Percentiles rank a stretch among this genome's conserved stretches.
Conservation (phyloP, 30 jellyfish, hydroid and myxozoan species). For the Catostylus mosaicus region DNA sequence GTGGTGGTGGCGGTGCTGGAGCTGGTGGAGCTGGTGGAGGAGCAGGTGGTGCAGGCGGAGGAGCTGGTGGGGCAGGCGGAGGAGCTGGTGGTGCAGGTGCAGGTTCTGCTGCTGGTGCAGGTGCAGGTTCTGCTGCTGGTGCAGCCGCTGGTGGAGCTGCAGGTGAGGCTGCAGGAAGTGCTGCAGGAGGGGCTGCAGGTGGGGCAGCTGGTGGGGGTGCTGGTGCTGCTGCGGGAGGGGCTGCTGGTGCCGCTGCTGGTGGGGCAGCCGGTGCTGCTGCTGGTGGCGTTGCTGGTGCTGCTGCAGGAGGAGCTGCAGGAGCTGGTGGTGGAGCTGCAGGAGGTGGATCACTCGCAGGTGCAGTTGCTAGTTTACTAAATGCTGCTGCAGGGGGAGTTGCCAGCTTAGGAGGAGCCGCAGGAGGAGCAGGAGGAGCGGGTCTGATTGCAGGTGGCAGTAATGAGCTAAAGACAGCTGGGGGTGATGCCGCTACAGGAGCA, state of each 20-base stretch:
- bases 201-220: slow-evolving; percentile 51
- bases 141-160: slow-evolving; percentile 71
- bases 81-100: slow-evolving; percentile 62
- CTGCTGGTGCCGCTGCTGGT: slow-evolving; percentile 58
- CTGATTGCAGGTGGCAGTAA: slow-evolving; percentile 50
- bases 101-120: slow-evolving; percentile 72
- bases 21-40: slow-evolving; percentile 72
- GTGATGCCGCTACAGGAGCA: slow-evolving; percentile 63
- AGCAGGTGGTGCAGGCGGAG: slow-evolving; percentile 55
- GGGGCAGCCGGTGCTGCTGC: slow-evolving; percentile 57
- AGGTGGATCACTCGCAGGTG: slow-evolving; percentile 61
- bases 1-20: slow-evolving; percentile 56
- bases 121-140: slow-evolving; percentile 62
- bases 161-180: slow-evolving; percentile 52
- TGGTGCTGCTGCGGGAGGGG: slow-evolving; percentile 49
- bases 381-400: slow-evolving; percentile 69
- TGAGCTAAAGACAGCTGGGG: slow-evolving; percentile 58
- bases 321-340: slow-evolving; percentile 51
- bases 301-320: slow-evolving; percentile 50
- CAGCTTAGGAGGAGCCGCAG: slow-evolving; percentile 50
- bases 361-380: slow-evolving; percentile 34
- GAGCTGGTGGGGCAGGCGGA: slow-evolving; percentile 48
- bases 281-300: slow-evolving; percentile 40
- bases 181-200: slow-evolving; percentile 47
- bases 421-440: slow-evolving; percentile 55